Evolutionary conservation across 2,113 vertebrate genomes (phyloP).

Genomic region (Brachyhypopomus gauderio): DNA sequence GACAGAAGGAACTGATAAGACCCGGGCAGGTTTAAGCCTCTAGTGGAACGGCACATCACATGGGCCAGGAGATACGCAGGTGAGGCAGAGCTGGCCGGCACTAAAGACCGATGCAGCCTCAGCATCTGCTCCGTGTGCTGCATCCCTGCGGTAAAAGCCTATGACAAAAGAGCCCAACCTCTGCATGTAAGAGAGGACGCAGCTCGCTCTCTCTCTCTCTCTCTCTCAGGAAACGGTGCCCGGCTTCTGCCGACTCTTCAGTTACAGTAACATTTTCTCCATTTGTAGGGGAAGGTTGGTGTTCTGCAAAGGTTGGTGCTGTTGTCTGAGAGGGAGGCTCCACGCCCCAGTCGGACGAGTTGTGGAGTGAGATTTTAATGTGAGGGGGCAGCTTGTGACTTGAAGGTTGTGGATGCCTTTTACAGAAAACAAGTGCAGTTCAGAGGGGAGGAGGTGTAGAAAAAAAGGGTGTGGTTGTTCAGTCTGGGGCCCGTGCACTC

Average conservation of each 20-base stretch:
- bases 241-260: too few relatives aligned
- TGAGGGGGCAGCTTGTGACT: constrained; percentile 38
- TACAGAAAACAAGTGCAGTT: constrained; percentile 28
- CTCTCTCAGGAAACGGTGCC: too few relatives aligned
- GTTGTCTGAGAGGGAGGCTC: background rate
- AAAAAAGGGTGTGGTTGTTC: background rate
- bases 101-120: background rate
- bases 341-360: background rate
- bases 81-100: constrained; percentile 10
- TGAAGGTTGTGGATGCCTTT: constrained; percentile 35
- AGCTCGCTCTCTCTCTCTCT: too few relatives aligned
- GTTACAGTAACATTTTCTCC: background rate
- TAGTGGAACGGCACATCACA: constrained; percentile 32
- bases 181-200: background rate
- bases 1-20: constrained; percentile 40
- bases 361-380: constrained; percentile 5
- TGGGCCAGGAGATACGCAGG: constrained; percentile 29
- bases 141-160: background rate
- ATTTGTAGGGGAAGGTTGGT: background rate
- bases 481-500: constrained; percentile 10
- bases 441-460: background rate
- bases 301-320: too few relatives aligned
- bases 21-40: constrained; percentile 26
- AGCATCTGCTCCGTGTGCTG: background rate
- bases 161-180: background rate